Evolutionary conservation across 2,797 vertebrate genomes (phyloP).

Genomic region (Sebastes diploproa): DNA sequence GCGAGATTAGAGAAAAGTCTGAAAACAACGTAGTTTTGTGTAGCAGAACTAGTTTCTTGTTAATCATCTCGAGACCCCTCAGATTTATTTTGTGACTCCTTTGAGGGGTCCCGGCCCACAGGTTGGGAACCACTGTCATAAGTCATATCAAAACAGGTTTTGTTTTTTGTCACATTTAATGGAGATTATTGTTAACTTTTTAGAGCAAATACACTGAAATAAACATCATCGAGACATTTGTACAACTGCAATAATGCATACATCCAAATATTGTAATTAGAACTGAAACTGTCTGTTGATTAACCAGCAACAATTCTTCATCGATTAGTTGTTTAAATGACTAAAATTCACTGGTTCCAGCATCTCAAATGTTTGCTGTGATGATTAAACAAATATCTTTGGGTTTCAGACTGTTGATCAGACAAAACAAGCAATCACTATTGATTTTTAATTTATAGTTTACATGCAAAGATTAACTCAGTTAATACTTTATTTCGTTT

Average conservation of each 20-base stretch:
- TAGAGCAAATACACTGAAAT: neutral
- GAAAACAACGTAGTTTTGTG: neutral
- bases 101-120: neutral
- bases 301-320: neutral
- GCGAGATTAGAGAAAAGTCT: neutral
- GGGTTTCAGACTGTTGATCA: neutral
- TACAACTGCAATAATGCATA: neutral
- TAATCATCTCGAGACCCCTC: neutral
- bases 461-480: too few species aligned
- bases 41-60: neutral
- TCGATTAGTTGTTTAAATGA: neutral
- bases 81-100: neutral
- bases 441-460: too few species aligned
- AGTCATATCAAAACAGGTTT: neutral
- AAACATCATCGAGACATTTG: neutral
- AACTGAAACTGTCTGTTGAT: neutral
- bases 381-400: neutral
- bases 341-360: neutral
- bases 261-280: neutral
- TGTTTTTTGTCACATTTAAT: neutral
- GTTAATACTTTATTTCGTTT: too few species aligned
- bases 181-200: neutral
- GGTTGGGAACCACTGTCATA: neutral
- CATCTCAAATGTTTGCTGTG: neutral
- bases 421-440: neutral